A percentile compares a stretch with the other conserved stretches of the same genome.
These are phyloP conservation scores for Karalla daura DNA, from an alignment of 2,797 vertebrate species.

Conservation along the genomic window DNA sequence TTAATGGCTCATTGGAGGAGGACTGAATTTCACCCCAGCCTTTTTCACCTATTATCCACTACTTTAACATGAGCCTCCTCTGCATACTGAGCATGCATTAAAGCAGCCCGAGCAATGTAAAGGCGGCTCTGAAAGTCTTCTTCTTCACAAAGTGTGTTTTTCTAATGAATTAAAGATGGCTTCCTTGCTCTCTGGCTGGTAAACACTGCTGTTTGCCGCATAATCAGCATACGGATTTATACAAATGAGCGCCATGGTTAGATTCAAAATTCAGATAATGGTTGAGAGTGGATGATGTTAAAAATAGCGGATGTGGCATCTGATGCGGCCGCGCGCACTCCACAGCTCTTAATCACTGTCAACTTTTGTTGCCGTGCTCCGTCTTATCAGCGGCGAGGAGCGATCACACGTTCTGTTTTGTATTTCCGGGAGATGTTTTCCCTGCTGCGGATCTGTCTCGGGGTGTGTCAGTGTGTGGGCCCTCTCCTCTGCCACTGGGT, in stretches of 20 bases:
- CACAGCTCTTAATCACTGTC: constrained; percentile 42
- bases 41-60: constrained; percentile 77
- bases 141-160: constrained; percentile 81
- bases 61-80: constrained; percentile 71
- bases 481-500: constrained; percentile 38
- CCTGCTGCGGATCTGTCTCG: constrained; percentile 18
- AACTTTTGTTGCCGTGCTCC: constrained; percentile 33
- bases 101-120: constrained; percentile 66
- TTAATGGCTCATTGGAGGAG: constrained; percentile 80
- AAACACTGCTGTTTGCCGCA: constrained; percentile 81
- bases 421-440: constrained; percentile 46
- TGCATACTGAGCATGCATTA: constrained; percentile 80
- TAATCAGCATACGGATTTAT: constrained; percentile 84
- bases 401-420: constrained; percentile 34
- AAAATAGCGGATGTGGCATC: constrained; percentile 58
- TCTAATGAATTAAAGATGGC: constrained; percentile 88
- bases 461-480: constrained; percentile 44
- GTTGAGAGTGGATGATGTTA: constrained; percentile 61
- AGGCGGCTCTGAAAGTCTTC: constrained; percentile 77
- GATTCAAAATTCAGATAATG: constrained; percentile 79
- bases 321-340: constrained; percentile 30
- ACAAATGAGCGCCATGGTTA: constrained; percentile 82
- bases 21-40: constrained; percentile 66
- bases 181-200: constrained; percentile 76
- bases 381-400: constrained; percentile 48